Base-by-base conservation (phyloP, 2,797 vertebrate genomes). In the Sebastes vulpes region DNA sequence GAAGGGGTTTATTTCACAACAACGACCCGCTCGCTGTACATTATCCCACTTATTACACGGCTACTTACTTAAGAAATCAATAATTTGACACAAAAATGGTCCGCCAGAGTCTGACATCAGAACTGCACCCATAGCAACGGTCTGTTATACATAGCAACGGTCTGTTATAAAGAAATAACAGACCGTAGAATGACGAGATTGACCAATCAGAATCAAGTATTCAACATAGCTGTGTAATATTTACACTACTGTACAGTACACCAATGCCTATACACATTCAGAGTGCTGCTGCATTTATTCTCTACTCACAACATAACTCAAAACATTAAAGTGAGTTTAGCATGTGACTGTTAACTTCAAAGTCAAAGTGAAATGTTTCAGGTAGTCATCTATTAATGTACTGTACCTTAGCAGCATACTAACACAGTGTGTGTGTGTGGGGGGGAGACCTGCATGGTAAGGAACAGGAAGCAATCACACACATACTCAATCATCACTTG, bases 401-500 rank as follows among this genome's bases (percentile, higher is more conserved):
- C n/a, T 3, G 9, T 58, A 82, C 77, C 50, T 73, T 9, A 26
- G 23, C 18, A 50, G 18, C 1, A 50, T 50, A 9, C 46, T 50
- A 20, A 50, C 46, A 65, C 11, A 3, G 61, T 60, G 67, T 3
- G 21, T 26, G 31, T 20, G n/a, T 63, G 48, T 3, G 2, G 4
- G 4, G 4, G 20, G 5, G 54, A 38, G 56, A 25, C 72, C 70
- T 75, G 72, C 53, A 46, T 72, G 60, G 85, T 57, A 32, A 89
- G 61, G 60, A 78, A 38, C 25, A 63, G 58, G 29, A 75, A 68
- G 26, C 65, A 23, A 21, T 60, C 29, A 26, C 61, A 53, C 52
- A 53, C 25, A 48, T 12, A 57, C 18, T 46, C 50, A 57, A n/a
- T 75, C 80, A 77, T 78, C 72, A 78, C 85, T 78, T 82, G 83